Conservation (phyloP, 1,140 invertebrate genomes). For the Drosophila novamexicana region DNA sequence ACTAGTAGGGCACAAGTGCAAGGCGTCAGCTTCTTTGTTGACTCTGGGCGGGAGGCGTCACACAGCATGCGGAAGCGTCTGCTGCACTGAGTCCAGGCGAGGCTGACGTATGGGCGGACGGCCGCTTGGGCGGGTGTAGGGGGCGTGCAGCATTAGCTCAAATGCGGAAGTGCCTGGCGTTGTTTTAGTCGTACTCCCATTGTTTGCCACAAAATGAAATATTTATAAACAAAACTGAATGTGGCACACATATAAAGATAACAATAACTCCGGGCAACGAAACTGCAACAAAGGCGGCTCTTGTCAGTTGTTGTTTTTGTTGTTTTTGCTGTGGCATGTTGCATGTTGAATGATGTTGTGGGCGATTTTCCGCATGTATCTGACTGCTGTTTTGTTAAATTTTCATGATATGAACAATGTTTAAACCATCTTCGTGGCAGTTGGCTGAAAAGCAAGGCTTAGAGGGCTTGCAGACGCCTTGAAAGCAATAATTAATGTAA, state of each 20-base stretch:
- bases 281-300: slow-evolving; percentile 41
- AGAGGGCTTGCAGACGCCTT: not conserved
- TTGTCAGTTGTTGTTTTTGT: not conserved
- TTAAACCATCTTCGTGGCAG: not conserved
- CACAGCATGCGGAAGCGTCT: slow-evolving; percentile 46
- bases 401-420: not conserved
- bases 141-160: slow-evolving; percentile 12
- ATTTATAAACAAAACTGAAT: slow-evolving; percentile 66
- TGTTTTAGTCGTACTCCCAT: slow-evolving; percentile 45
- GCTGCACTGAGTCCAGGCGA: not conserved
- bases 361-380: not conserved
- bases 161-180: slow-evolving; percentile 56
- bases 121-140: not conserved
- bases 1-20: slow-evolving; percentile 65
- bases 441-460: not conserved
- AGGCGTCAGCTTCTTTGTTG: slow-evolving; percentile 9
- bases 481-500: slow-evolving; percentile 36
- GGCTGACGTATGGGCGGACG: not conserved
- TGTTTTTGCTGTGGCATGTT: slow-evolving; percentile 7
- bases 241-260: slow-evolving; percentile 69
- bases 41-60: slow-evolving; percentile 3
- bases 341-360: slow-evolving; percentile 11
- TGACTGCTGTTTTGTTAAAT: slow-evolving; percentile 19
- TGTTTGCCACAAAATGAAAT: slow-evolving; percentile 63
- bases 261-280: slow-evolving; percentile 21